Conservation (phyloP, 1,140 invertebrate species). For the Kradibia gibbosae region DNA sequence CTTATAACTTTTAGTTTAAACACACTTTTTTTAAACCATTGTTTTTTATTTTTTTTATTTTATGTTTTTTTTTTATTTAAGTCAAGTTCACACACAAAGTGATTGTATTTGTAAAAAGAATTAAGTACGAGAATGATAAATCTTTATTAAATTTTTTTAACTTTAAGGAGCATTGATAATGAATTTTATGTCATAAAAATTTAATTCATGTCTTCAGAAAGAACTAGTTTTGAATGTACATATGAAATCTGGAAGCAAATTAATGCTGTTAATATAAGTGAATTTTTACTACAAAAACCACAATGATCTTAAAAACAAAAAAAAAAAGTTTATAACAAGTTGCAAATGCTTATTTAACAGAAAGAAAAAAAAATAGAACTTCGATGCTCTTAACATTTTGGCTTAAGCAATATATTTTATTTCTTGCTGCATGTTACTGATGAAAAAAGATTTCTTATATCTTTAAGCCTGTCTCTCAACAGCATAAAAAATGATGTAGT, state of each 20-base stretch:
- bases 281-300: conserved; percentile 39
- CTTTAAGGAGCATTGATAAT: conserved; percentile 45
- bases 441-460: conserved; percentile 23
- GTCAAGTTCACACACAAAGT: conserved; percentile 41
- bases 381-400: conserved; percentile 39
- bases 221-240: conserved; percentile 43
- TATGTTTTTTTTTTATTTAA: conserved; percentile 24
- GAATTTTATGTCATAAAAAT: conserved; percentile 42
- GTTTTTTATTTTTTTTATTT: conserved; percentile 20
- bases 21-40: conserved; percentile 34
- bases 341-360: conserved; percentile 6
- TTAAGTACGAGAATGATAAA: conserved; percentile 36
- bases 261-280: conserved; percentile 29
- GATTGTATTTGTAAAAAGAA: conserved; percentile 45
- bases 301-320: not conserved
- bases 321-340: conserved; percentile 23
- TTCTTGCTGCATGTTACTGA: conserved; percentile 29
- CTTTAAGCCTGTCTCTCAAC: conserved; percentile 25
- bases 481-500: conserved; percentile 18
- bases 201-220: conserved; percentile 38
- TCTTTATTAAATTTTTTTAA: conserved; percentile 45
- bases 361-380: conserved; percentile 6
- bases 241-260: conserved; percentile 32
- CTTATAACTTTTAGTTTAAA: conserved; percentile 45
- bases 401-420: conserved; percentile 33